These are phyloP conservation scores for Poeciliopsis infans DNA, from an alignment of 2,797 vertebrate genomes.

Conservation along the genomic window DNA sequence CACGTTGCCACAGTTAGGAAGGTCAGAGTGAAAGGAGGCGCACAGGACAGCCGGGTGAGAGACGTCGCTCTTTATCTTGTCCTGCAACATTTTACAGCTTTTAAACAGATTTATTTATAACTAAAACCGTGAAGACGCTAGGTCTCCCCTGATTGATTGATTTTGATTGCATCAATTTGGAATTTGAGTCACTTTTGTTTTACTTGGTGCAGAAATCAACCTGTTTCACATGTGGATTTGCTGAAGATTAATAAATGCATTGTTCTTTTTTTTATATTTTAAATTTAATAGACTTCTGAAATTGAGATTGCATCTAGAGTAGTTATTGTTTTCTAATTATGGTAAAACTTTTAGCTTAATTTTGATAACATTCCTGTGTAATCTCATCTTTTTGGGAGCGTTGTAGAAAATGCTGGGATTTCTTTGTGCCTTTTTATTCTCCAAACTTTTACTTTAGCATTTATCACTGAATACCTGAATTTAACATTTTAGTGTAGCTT, in stretches of 20 bases:
- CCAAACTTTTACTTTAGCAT: too few species aligned
- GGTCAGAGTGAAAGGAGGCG: conserved; percentile 71
- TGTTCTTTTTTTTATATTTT: background rate
- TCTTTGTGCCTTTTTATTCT: too few species aligned
- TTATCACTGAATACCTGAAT: too few species aligned
- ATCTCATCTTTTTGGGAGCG: too few species aligned
- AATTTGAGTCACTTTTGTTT: conserved; percentile 22
- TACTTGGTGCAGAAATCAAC: conserved; percentile 9
- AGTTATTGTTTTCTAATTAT: background rate
- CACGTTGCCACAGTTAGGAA: conserved; percentile 80
- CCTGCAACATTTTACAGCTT: conserved; percentile 8
- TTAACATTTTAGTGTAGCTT: too few species aligned
- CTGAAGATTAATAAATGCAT: background rate
- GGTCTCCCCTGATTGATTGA: background rate
- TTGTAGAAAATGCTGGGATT: too few species aligned
- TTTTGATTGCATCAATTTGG: conserved; percentile 11
- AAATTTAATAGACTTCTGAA: background rate
- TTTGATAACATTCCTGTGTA: background rate
- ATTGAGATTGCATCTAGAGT: background rate
- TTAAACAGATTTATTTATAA: background rate
- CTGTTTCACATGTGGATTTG: conserved; percentile 15
- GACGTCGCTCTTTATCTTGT: conserved; percentile 21
- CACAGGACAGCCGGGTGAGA: conserved; percentile 66
- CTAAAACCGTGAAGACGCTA: background rate
- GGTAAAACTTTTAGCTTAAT: background rate